Percentiles rank a stretch among this genome's conserved stretches.
phyloP scores from a whole-genome alignment of 2,113 vertebrate genomes.

The Prietella phreatophila region DNA sequence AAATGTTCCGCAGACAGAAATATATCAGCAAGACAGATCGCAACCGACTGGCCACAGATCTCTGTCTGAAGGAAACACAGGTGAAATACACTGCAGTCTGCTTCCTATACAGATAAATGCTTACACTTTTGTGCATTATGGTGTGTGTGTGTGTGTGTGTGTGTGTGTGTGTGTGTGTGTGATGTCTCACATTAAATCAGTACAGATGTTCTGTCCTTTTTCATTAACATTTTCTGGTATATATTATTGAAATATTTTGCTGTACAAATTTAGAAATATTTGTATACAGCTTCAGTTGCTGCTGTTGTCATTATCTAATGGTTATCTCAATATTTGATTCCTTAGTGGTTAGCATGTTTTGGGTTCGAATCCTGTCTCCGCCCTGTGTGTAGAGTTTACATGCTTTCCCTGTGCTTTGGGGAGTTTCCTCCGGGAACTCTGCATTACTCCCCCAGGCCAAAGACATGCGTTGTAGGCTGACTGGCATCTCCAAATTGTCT shows the following conservation, averaged over 20 bases:
- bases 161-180: not conserved
- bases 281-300: not conserved
- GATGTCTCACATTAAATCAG: not conserved
- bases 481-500: no score
- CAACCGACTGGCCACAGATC: conserved; percentile 85
- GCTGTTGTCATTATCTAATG: not conserved
- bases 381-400: no score
- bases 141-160: not conserved
- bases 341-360: no score
- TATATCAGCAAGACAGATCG: conserved; percentile 96
- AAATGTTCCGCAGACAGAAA: conserved; percentile 93
- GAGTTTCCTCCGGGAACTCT: no score
- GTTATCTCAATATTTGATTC: not conserved
- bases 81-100: conserved; percentile 64
- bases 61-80: conserved; percentile 95
- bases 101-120: not conserved
- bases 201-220: not conserved
- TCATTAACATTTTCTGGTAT: not conserved
- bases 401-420: no score
- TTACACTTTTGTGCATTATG: not conserved
- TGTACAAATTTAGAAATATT: not conserved
- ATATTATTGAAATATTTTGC: not conserved
- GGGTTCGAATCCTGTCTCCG: no score
- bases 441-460: no score
- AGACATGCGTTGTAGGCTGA: no score